phyloP scores from a whole-genome alignment of 2,888 invertebrate species.

The Petrophora chlorosata region DNA sequence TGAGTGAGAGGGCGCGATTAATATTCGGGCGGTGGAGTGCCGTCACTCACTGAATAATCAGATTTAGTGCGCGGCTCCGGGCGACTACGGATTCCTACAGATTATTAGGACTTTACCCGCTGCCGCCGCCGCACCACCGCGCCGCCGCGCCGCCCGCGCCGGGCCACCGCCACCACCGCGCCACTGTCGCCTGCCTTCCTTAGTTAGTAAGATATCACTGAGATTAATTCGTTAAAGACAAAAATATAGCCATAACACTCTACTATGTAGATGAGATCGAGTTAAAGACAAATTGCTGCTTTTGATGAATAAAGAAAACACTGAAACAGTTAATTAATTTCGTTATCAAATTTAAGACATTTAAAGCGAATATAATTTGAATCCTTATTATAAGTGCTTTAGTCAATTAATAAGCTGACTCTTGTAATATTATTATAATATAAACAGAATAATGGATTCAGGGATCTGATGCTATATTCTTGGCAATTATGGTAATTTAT shows the following conservation, averaged over 20 bases:
- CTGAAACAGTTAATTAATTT: neutral
- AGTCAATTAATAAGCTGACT: slow-evolving; percentile 30
- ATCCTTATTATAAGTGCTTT: slow-evolving; percentile 6
- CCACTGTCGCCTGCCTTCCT: neutral
- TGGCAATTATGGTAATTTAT: slow-evolving; percentile 18
- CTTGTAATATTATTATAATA: slow-evolving; percentile 19
- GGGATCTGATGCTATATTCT: slow-evolving; percentile 17
- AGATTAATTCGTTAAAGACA: neutral
- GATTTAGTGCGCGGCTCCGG: slow-evolving; percentile 58
- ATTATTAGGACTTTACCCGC: slow-evolving; percentile 43
- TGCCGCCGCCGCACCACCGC: neutral
- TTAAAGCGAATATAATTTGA: slow-evolving; percentile 26
- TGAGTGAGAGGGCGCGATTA: slow-evolving; percentile 56
- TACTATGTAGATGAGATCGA: neutral
- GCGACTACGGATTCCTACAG: slow-evolving; percentile 49
- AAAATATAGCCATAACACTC: neutral
- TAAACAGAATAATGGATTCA: slow-evolving; percentile 25
- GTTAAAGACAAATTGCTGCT: neutral
- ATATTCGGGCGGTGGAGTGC: slow-evolving; percentile 60
- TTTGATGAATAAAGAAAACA: neutral
- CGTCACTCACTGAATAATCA: slow-evolving; percentile 63
- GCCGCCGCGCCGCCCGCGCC: neutral
- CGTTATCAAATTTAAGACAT: slow-evolving; percentile 27
- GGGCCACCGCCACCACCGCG: too few relatives aligned
- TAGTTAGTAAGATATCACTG: neutral